Evolutionary conservation across 2,113 vertebrate genomes (phyloP), one percentile per base, ranked within the genome.

Genomic region (Toxostoma redivivum): DNA sequence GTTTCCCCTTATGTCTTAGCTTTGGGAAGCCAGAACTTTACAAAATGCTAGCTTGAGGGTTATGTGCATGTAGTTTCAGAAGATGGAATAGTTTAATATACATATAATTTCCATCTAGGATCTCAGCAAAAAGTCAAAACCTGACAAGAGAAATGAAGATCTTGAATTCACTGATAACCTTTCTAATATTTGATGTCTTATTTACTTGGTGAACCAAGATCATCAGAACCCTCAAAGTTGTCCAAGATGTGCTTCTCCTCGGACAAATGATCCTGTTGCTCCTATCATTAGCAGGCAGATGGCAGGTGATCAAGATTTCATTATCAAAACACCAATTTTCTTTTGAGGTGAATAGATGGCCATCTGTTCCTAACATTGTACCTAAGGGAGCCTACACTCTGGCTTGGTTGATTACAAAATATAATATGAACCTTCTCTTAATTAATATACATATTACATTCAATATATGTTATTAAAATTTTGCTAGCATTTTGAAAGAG

Each of bases 271-370:
- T 90, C 78, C 70, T 91, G 45, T 67, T 79, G 58, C 61, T 88
- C 82, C 47, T 92, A 67, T 90, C 71, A 67, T 97, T 95, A 95
- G 61, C n/a, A 87, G 78, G 74, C 97, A 97, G 95, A 95, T 95
- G 97, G 97, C 64, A 86, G 65, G 78, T 93, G 96, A 96, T 95
- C 92, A 95, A 95, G 95, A 91, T 97, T 95, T 94, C 91, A 94
- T 97, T 97, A 96, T 92, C 95, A 96, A 96, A 95, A 94, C 90
- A 94, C 88, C 73, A 56, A 5, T 94, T 96, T 93, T 67, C 67
- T 90, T 92, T 88, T 77, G 74, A 96, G 85, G 72, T 95, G 94
- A 95, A 80, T 86, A 91, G 89, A 92, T 97, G 91, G 67, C 96
- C 91, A 94, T 97, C 96, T 97, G 91, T 94, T 96, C 65, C 66